Evolutionary conservation across 2,113 vertebrate genomes (phyloP).

Genomic region (Felis catus): DNA sequence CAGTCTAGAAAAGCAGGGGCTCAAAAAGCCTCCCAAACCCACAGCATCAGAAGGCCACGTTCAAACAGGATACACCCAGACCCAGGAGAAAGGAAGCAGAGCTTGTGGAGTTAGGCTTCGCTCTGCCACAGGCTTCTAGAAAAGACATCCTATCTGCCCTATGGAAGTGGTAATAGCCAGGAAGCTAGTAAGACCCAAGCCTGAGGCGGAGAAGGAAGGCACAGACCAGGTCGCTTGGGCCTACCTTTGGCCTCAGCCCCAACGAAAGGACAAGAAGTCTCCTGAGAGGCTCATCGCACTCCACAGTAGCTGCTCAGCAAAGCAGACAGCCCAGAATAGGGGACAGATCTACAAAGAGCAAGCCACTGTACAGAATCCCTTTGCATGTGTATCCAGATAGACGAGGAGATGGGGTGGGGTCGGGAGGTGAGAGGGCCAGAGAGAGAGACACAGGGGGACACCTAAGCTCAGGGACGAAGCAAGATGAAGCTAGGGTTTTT

Average conservation of each 20-base stretch:
- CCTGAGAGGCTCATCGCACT: not conserved
- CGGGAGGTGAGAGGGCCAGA: not conserved
- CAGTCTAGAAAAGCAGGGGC: not conserved
- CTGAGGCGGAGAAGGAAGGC: not conserved
- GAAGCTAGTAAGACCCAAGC: not conserved
- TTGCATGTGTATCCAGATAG: no score
- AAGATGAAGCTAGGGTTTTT: not conserved
- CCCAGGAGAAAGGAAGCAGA: not conserved
- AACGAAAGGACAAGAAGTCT: not conserved
- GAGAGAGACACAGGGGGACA: not conserved
- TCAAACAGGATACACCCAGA: not conserved
- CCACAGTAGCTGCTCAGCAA: not conserved
- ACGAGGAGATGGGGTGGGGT: not conserved
- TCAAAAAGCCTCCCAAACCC: not conserved
- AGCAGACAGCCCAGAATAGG: not conserved
- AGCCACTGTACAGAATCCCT: not conserved
- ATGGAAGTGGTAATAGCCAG: not conserved
- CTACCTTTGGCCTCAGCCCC: not conserved
- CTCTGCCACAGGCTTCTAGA: not conserved
- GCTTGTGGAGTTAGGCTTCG: rapidly evolving
- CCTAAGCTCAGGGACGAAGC: not conserved
- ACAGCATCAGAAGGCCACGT: not conserved
- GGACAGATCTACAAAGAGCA: not conserved
- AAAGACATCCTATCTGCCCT: not conserved
- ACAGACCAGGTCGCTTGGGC: not conserved